Conservation (phyloP, 1,140 invertebrate species). For the Globodera ellingtonae region DNA sequence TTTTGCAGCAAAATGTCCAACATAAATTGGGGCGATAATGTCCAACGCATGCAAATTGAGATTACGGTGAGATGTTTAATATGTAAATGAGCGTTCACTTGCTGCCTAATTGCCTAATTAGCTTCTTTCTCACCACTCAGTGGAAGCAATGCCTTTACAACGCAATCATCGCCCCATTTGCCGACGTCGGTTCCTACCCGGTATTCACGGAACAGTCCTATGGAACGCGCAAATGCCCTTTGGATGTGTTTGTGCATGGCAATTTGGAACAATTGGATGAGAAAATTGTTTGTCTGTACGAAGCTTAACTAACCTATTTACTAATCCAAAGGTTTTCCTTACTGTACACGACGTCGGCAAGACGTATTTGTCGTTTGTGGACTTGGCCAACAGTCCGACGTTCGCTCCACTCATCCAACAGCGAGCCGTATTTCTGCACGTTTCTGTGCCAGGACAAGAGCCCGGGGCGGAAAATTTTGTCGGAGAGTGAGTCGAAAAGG, state of each 20-base stretch:
- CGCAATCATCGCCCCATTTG: background rate
- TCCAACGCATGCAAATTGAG: background rate
- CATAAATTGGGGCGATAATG: background rate
- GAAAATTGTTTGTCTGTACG: background rate
- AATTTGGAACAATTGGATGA: background rate
- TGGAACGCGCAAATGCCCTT: background rate
- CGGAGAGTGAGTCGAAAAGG: slow-evolving; percentile 66
- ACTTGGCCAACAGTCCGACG: slow-evolving; percentile 75
- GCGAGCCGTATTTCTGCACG: slow-evolving; percentile 82
- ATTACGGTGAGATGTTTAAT: background rate
- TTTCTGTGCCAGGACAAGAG: slow-evolving; percentile 83
- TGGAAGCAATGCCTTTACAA: slow-evolving; percentile 10
- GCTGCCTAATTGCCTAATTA: background rate
- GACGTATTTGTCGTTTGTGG: slow-evolving; percentile 72
- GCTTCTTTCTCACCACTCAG: background rate
- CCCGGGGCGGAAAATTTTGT: slow-evolving; percentile 73
- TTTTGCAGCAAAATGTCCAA: background rate
- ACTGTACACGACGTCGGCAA: slow-evolving; percentile 87
- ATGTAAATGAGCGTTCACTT: too few relatives aligned
- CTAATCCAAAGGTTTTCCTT: slow-evolving; percentile 70
- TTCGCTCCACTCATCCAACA: slow-evolving; percentile 80
- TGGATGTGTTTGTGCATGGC: slow-evolving; percentile 1
- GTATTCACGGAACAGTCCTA: background rate
- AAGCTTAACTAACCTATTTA: background rate
- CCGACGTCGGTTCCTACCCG: slow-evolving; percentile 6